A percentile compares a stretch with the other conserved stretches of the same genome.
Evolutionary conservation across 1,140 invertebrate genomes (phyloP).

Genomic region (Colletes latitarsis): DNA sequence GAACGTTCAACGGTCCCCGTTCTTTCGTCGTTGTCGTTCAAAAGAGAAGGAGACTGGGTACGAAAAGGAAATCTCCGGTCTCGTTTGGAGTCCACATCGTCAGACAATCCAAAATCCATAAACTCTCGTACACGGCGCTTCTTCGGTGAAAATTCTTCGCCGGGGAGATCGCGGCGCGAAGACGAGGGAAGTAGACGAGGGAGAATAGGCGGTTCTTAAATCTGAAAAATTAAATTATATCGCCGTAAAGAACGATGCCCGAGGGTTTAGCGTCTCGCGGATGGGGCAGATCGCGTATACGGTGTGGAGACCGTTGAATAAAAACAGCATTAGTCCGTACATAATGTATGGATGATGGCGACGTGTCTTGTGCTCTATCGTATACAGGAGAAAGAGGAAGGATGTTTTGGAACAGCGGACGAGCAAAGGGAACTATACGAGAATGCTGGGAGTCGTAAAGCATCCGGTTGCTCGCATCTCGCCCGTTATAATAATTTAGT

Average conservation of each 20-base stretch:
- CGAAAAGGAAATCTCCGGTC: no score
- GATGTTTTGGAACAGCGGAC: slow-evolving; percentile 49
- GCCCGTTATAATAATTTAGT: slow-evolving; percentile 74
- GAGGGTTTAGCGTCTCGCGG: slow-evolving; percentile 71
- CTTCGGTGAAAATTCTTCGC: slow-evolving; percentile 49
- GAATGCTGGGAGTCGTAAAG: slow-evolving; percentile 73
- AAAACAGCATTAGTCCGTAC: slow-evolving; percentile 79
- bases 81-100: background rate
- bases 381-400: slow-evolving; percentile 18
- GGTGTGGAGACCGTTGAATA: slow-evolving; percentile 72
- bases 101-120: slow-evolving; percentile 56
- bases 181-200: slow-evolving; percentile 58
- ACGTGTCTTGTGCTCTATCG: slow-evolving; percentile 57
- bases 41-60: no score
- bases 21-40: background rate
- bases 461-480: slow-evolving; percentile 56
- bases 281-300: slow-evolving; percentile 57
- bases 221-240: slow-evolving; percentile 81
- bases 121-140: slow-evolving; percentile 40
- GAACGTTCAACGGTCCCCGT: background rate
- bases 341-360: slow-evolving; percentile 77
- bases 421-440: slow-evolving; percentile 68
- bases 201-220: slow-evolving; percentile 74
- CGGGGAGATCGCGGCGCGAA: slow-evolving; percentile 46
- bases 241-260: slow-evolving; percentile 75